Conservation (phyloP, 2,888 invertebrate species). For the Hartigia nigra region DNA sequence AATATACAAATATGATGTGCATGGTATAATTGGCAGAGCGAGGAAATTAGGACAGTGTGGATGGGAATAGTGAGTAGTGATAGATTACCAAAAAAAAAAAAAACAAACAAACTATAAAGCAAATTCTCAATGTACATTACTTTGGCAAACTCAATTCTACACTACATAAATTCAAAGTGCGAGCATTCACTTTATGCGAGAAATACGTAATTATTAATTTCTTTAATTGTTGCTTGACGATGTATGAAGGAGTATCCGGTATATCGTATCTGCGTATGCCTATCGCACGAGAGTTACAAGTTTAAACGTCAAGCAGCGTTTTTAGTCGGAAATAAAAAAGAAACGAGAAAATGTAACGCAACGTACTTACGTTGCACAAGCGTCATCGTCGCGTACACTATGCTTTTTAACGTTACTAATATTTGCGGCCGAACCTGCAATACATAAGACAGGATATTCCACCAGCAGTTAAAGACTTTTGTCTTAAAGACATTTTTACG, state of each 20-base stretch:
- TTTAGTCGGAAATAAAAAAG: conserved; percentile 19
- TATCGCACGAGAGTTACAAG: background rate
- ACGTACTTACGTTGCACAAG: conserved; percentile 61
- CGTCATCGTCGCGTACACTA: conserved; percentile 58
- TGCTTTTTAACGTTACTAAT: conserved; percentile 58
- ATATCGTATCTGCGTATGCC: background rate
- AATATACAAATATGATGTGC: background rate
- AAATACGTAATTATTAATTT: background rate
- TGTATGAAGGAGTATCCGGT: background rate
- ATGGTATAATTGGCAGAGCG: background rate
- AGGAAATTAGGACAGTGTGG: background rate
- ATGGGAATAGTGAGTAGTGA: background rate
- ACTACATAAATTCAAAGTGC: background rate
- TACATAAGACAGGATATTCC: conserved; percentile 59
- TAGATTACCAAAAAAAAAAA: too few species aligned
- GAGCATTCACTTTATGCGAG: background rate
- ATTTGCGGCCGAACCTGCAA: conserved; percentile 64
- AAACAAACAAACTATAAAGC: background rate
- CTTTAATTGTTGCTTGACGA: background rate
- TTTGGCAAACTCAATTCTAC: background rate
- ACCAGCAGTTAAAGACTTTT: conserved; percentile 26
- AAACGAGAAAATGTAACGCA: conserved; percentile 41
- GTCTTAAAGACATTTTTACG: background rate
- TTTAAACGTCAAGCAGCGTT: background rate
- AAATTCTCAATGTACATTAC: background rate